These are phyloP conservation scores for Xerus inauris DNA, from an alignment of 2,113 vertebrate species.

Conservation along the genomic window DNA sequence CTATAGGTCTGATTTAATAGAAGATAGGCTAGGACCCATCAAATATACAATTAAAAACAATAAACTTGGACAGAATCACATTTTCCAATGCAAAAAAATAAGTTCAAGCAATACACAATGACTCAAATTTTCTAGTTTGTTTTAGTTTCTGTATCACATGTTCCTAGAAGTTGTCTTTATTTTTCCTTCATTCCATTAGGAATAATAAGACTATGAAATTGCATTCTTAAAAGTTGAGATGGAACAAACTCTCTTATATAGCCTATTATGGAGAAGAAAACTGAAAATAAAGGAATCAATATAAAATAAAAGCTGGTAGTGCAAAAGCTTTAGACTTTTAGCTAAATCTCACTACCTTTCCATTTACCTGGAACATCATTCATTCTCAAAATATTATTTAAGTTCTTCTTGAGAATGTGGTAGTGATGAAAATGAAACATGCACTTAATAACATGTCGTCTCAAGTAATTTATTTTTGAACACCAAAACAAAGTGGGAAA, in stretches of 20 bases:
- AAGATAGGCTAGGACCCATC: neutral
- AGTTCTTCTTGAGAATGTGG: neutral
- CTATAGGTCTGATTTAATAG: conserved; percentile 55
- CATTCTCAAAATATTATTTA: conserved; percentile 39
- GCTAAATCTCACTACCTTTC: neutral
- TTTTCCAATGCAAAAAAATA: neutral
- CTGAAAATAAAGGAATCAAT: conserved; percentile 21
- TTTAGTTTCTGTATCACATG: conserved; percentile 5
- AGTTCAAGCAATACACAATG: neutral
- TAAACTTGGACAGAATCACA: conserved; percentile 22
- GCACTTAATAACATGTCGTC: conserved; percentile 55
- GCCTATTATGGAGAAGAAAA: conserved; percentile 7
- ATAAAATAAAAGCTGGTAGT: conserved; percentile 25
- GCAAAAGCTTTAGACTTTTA: conserved; percentile 42
- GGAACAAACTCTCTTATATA: neutral
- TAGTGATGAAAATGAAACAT: conserved; percentile 47
- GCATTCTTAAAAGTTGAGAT: conserved; percentile 34
- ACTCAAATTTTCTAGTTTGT: conserved; percentile 29
- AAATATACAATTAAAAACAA: conserved; percentile 32
- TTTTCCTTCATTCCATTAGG: neutral
- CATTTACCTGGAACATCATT: conserved; percentile 18
- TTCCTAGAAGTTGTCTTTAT: conserved; percentile 29
- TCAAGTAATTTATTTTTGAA: conserved; percentile 68
- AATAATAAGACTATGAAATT: conserved; percentile 23
- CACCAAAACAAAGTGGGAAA: conserved; percentile 65